Percentiles rank a stretch among this genome's conserved stretches.
These are phyloP conservation scores for Drosophila pectinifera DNA, from an alignment of 1,140 invertebrate species.

Conservation along the genomic window DNA sequence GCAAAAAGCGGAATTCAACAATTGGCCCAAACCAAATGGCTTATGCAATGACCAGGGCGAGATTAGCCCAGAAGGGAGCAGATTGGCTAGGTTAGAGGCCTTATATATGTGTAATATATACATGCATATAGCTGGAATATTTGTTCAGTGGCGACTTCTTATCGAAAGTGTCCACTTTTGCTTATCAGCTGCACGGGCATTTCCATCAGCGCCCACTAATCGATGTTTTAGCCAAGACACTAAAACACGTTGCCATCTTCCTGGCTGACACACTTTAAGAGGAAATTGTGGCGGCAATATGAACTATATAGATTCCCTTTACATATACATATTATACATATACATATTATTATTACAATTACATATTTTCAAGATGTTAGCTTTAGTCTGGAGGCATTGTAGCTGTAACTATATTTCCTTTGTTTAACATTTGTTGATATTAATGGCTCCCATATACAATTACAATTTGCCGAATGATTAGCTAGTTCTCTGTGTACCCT, in stretches of 20 bases:
- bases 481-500: too few relatives aligned
- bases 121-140: slow-evolving; percentile 3
- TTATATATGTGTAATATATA: not conserved
- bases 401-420: not conserved
- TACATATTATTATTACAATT: too few relatives aligned
- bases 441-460: not conserved
- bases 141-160: slow-evolving; percentile 12
- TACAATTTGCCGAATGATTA: not conserved
- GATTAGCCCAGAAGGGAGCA: slow-evolving; percentile 21
- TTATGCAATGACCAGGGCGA: slow-evolving; percentile 42
- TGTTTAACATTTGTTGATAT: slow-evolving; percentile 1
- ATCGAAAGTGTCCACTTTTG: slow-evolving; percentile 42
- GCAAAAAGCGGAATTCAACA: slow-evolving; percentile 28
- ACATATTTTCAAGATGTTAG: not conserved
- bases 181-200: slow-evolving; percentile 31
- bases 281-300: not conserved
- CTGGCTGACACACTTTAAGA: not conserved
- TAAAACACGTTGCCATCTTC: slow-evolving; percentile 15
- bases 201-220: slow-evolving; percentile 38
- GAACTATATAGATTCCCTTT: not conserved
- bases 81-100: not conserved
- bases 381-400: not conserved
- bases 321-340: too few relatives aligned
- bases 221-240: slow-evolving; percentile 36
- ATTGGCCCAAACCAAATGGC: slow-evolving; percentile 19